A percentile compares a stretch with the other conserved stretches of the same genome.
phyloP scores from a whole-genome alignment of 2,113 vertebrate genomes.

The Planiliza haematocheilus region DNA sequence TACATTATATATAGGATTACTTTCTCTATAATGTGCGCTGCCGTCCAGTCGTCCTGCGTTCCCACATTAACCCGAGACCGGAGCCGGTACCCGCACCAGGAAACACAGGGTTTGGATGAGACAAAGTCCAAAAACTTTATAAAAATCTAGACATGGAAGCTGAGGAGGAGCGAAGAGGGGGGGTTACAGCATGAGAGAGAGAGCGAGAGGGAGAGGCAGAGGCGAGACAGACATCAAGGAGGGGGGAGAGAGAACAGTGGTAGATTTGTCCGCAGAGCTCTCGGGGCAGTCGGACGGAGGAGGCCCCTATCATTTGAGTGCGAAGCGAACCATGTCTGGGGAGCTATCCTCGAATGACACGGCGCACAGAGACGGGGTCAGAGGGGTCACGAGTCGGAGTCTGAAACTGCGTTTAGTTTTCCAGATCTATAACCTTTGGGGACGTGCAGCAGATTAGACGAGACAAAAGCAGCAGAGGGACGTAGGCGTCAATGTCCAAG shows the following conservation, averaged over 20 bases:
- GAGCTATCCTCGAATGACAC: slow-evolving; percentile 70
- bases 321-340: slow-evolving; percentile 58
- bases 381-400: slow-evolving; percentile 15
- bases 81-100: slow-evolving; percentile 30
- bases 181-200: slow-evolving; percentile 10
- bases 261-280: slow-evolving; percentile 51
- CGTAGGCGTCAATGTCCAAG: too few species aligned
- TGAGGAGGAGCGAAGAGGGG: slow-evolving; percentile 1
- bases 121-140: too few species aligned
- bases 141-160: slow-evolving; percentile 15
- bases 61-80: slow-evolving; percentile 34
- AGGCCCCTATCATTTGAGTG: slow-evolving; percentile 72
- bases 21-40: neutral
- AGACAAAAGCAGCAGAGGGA: too few species aligned
- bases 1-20: slow-evolving; percentile 16
- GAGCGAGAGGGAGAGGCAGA: slow-evolving; percentile 15
- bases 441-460: too few species aligned
- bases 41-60: slow-evolving; percentile 26
- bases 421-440: too few species aligned
- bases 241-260: slow-evolving; percentile 57
- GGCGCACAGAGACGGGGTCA: slow-evolving; percentile 1
- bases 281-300: slow-evolving; percentile 41
- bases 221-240: slow-evolving; percentile 37
- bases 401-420: neutral
- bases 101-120: slow-evolving; percentile 39